These are phyloP conservation scores for Gephyroberyx darwinii DNA, from an alignment of 2,797 vertebrate genomes.

Conservation along the genomic window DNA sequence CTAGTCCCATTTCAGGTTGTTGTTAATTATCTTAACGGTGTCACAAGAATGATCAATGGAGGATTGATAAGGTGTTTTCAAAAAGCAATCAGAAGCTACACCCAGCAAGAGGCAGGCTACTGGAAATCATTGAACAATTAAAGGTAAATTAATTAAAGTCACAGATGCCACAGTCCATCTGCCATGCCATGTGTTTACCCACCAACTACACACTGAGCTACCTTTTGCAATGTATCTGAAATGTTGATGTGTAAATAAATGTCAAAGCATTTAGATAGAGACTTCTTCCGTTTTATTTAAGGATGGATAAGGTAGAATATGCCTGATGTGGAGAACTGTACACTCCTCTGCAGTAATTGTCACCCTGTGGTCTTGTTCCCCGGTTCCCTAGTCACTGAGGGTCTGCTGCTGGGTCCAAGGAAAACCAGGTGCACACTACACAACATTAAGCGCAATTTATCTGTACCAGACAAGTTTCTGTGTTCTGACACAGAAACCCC, in stretches of 20 bases:
- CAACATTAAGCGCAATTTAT: not conserved
- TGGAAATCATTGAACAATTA: slow-evolving; percentile 22
- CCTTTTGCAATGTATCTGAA: slow-evolving; percentile 4
- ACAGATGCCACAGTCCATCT: slow-evolving; percentile 2
- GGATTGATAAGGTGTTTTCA: slow-evolving; percentile 2
- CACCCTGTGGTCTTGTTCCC: slow-evolving; percentile 24
- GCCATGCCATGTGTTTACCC: slow-evolving; percentile 9
- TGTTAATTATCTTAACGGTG: slow-evolving; percentile 1
- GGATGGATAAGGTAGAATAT: not conserved
- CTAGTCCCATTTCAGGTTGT: not conserved
- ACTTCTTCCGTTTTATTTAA: not conserved
- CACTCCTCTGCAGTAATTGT: not conserved
- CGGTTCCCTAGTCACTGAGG: slow-evolving; percentile 21
- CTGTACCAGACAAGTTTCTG: slow-evolving; percentile 28
- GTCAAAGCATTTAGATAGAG: not conserved
- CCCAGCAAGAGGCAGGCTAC: not conserved
- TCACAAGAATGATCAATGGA: slow-evolving; percentile 7
- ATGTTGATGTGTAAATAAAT: not conserved
- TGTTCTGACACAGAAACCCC: slow-evolving; percentile 22
- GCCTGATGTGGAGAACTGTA: not conserved
- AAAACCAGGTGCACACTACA: too few relatives aligned
- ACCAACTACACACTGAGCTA: slow-evolving; percentile 10
- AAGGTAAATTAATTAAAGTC: slow-evolving; percentile 38
- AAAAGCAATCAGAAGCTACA: slow-evolving; percentile 33
- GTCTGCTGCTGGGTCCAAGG: too few relatives aligned